Conservation (phyloP, 2,888 invertebrate species). For the Eurois occulta region DNA sequence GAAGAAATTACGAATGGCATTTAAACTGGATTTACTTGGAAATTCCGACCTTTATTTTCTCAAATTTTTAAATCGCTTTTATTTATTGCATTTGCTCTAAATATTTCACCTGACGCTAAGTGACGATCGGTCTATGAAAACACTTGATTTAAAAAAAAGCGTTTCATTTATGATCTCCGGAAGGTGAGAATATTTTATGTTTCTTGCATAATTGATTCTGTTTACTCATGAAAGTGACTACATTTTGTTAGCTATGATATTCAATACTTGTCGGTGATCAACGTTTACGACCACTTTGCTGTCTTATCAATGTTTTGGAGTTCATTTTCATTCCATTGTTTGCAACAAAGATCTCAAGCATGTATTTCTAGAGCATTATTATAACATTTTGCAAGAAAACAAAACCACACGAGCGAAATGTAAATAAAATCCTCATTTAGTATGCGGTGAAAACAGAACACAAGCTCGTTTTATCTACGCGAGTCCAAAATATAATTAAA, state of each 20-base stretch:
- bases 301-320: constrained; percentile 9
- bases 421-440: constrained; percentile 27
- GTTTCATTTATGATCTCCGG: constrained; percentile 11
- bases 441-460: constrained; percentile 30
- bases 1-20: constrained; percentile 21
- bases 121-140: constrained; percentile 14
- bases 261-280: constrained; percentile 25
- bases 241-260: constrained; percentile 14
- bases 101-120: constrained; percentile 3
- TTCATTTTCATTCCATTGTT: constrained; percentile 20
- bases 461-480: constrained; percentile 20
- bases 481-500: constrained; percentile 40
- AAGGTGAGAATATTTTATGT: constrained; percentile 1
- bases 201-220: constrained; percentile 19
- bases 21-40: constrained; percentile 20
- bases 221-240: background rate
- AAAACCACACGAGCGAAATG: constrained; percentile 10
- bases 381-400: constrained; percentile 31
- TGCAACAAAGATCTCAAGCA: constrained; percentile 2
- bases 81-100: background rate
- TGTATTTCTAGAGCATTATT: background rate
- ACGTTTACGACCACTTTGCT: background rate
- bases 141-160: constrained; percentile 22
- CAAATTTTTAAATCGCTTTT: background rate
- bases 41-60: constrained; percentile 2